Evolutionary conservation across 2,113 vertebrate species (phyloP), one percentile per base, ranked within the genome.

Genomic region (Phrynocephalus versicolor): DNA sequence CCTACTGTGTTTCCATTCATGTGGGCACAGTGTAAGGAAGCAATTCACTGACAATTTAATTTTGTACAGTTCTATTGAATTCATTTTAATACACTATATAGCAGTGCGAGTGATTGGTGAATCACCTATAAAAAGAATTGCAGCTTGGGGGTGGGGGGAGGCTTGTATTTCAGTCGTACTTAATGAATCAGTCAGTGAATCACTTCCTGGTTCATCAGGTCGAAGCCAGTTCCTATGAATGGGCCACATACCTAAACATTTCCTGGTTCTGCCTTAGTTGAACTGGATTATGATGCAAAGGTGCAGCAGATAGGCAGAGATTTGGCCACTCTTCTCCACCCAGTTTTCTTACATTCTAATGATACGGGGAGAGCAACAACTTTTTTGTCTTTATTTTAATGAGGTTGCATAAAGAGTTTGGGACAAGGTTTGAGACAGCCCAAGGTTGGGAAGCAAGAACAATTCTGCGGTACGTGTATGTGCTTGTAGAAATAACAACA

Each of bases 401-500:
- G 45, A 51, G 45, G 60, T 88, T 85, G 88, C 92, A 87, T 90
- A n/a, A 90, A 90, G 73, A 18, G 90, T 35, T 58, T 33, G 67
- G 2, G 1, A 33, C 7, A 0, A 0, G 82, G 62, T 87, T 85
- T 57, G 33, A 25, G 14, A 33, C 33, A 19, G 41, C 65, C 60
- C 55, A 85, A 74, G 80, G 35, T 7, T 13, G 86, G 84, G 67
- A 72, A 79, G 75, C 62, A 67, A 85, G 39, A 79, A 23, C 13
- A 30, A 73, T 65, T 21, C 64, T 1, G 27, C 30, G 78, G 62
- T 88, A 55, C 89, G 62, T 84, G 92, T 94, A 71, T 85, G 85
- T 92, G 91, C 94, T 94, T 96, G 92, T 85, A 92, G 89, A 77
- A 93, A 90, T 92, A 88, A 84, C 78, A 67, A 4, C 0, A 79